Evolutionary conservation across 2,113 vertebrate genomes (phyloP), one percentile per base, ranked within the genome.

Genomic region (Illadopsis cleaveri): DNA sequence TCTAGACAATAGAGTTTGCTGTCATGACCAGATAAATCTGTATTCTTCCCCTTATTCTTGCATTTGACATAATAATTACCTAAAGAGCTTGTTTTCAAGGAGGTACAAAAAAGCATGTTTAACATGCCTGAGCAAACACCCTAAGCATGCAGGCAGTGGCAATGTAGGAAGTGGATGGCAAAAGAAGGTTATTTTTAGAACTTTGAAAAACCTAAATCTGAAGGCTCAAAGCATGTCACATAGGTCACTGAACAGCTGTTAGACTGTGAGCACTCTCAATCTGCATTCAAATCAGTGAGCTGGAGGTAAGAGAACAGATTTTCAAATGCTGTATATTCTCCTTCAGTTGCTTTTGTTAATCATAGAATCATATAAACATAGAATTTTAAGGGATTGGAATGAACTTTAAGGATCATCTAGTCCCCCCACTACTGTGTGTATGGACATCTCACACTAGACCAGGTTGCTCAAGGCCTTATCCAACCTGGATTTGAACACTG

Each of bases 191-290:
- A 72, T 91, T 95, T 97, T 96, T 91, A 87, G 83, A 83, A 89
- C 78, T 90, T 89, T 40, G 14, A 40, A 75, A 89, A 94, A n/a
- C 35, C 61, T 22, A 86, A 87, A 82, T 89, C 69, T 76, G 45
- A 91, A 86, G 73, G 72, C 62, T 86, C 60, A 60, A 79, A 89
- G 31, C 57, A 22, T 81, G 51, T 84, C 89, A 89, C 80, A 64
- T 31, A 94, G 80, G 96, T 92, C 89, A 75, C 89, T 53, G 60
- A 92, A 94, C 86, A 96, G 89, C 93, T 93, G 89, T 82, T 92
- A 91, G 80, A 68, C 60, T 27, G 2, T 56, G 64, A 92, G 50
- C 47, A 24, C 33, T 86, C 89, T 69, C 56, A 56, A 56, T 50
- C 72, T 84, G 56, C 69, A 78, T 94, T 92, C 76, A 92, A 66